phyloP scores from a whole-genome alignment of 2,888 invertebrate species.

The Macroteleia sp. region DNA sequence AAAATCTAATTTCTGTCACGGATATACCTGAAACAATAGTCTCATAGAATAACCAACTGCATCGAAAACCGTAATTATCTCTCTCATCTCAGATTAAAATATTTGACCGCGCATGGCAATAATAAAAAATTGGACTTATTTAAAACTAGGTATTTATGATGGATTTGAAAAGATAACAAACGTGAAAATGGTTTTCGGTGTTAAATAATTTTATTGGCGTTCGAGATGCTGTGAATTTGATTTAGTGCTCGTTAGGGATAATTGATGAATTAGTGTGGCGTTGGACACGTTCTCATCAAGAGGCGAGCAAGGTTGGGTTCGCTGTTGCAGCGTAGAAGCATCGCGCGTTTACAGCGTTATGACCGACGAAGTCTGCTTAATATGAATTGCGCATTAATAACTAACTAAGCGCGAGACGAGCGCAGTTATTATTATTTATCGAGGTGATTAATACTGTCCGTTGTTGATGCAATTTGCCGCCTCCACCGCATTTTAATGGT shows the following conservation, averaged over 20 bases:
- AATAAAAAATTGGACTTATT: no score
- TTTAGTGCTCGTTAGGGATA: conserved; percentile 49
- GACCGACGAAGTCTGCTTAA: conserved; percentile 75
- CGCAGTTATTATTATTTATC: conserved; percentile 82
- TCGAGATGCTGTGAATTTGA: conserved; percentile 43
- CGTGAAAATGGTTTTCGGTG: conserved; percentile 9
- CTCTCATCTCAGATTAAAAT: no score
- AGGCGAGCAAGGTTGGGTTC: conserved; percentile 11
- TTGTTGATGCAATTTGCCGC: conserved; percentile 61
- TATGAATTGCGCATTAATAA: conserved; percentile 83
- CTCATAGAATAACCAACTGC: no score
- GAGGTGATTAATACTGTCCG: conserved; percentile 80
- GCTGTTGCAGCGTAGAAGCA: conserved; percentile 6
- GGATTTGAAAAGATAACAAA: background rate
- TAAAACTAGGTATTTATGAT: no score
- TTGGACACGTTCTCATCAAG: conserved; percentile 36
- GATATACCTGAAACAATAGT: no score
- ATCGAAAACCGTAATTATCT: no score
- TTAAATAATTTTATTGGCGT: conserved; percentile 38
- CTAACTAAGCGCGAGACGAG: conserved; percentile 76
- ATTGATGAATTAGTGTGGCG: conserved; percentile 56
- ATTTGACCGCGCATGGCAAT: no score
- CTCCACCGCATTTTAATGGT: no score
- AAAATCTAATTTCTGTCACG: no score
- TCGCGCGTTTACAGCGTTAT: conserved; percentile 65